Conservation (phyloP, 2,888 invertebrate genomes). For the Neoitamus cyanurus region DNA sequence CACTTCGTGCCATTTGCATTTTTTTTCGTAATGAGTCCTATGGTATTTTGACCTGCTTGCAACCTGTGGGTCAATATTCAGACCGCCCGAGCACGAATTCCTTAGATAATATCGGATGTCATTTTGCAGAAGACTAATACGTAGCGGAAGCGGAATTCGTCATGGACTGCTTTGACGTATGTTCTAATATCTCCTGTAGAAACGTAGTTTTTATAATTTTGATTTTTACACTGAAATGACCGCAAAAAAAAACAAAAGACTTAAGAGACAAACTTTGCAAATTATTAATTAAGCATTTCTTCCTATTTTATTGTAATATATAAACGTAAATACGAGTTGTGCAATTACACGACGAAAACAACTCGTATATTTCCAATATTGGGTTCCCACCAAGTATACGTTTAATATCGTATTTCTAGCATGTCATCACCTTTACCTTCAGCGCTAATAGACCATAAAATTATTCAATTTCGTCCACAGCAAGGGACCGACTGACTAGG, state of each 20-base stretch:
- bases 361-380: background rate
- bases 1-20: background rate
- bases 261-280: constrained; percentile 32
- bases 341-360: background rate
- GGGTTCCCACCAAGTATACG: background rate
- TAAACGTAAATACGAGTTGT: background rate
- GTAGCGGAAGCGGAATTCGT: background rate
- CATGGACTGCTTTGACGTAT: background rate
- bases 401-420: constrained; percentile 43
- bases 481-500: constrained; percentile 33
- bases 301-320: background rate
- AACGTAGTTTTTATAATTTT: background rate
- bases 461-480: constrained; percentile 50
- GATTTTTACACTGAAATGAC: background rate
- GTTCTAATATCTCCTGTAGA: background rate
- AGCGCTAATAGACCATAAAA: constrained; percentile 48
- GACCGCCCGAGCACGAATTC: background rate
- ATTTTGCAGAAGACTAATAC: background rate
- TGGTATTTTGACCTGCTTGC: background rate
- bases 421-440: constrained; percentile 47
- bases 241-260: constrained; percentile 34
- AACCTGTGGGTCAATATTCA: background rate
- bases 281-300: background rate
- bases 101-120: constrained; percentile 16
- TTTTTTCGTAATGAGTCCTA: background rate